A percentile compares a stretch with the other conserved stretches of the same genome.
These are phyloP conservation scores for Drosophila kokeensis DNA, from an alignment of 2,888 invertebrate species.

Conservation along the genomic window DNA sequence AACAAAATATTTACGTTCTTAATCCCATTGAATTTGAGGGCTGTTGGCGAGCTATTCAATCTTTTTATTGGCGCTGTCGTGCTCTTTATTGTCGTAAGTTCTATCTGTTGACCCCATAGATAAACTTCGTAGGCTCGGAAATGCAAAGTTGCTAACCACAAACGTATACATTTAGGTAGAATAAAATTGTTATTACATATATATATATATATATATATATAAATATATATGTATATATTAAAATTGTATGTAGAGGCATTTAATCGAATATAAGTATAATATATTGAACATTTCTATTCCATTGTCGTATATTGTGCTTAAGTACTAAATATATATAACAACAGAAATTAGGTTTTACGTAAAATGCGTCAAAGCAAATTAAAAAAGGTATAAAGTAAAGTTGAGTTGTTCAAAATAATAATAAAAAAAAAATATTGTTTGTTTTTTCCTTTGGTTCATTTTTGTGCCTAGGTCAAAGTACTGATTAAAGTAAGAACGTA, in stretches of 20 bases:
- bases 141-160: slow-evolving; percentile 41
- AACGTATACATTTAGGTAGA: slow-evolving; percentile 57
- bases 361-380: slow-evolving; percentile 22
- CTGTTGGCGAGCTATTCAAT: slow-evolving; percentile 85
- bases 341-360: slow-evolving; percentile 34
- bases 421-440: slow-evolving; percentile 5
- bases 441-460: slow-evolving; percentile 16
- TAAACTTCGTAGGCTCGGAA: slow-evolving; percentile 52
- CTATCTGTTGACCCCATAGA: slow-evolving; percentile 63
- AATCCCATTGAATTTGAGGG: slow-evolving; percentile 82
- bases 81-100: slow-evolving; percentile 85
- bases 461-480: slow-evolving; percentile 40
- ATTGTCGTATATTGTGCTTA: slow-evolving; percentile 49
- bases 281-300: slow-evolving; percentile 29
- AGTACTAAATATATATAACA: slow-evolving; percentile 21
- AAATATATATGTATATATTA: slow-evolving; percentile 7
- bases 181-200: slow-evolving; percentile 33
- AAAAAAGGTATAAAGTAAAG: slow-evolving; percentile 17
- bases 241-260: slow-evolving; percentile 51
- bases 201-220: neutral
- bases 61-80: slow-evolving; percentile 85
- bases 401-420: slow-evolving; percentile 22
- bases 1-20: slow-evolving; percentile 45
- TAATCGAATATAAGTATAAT: slow-evolving; percentile 26
- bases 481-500: slow-evolving; percentile 34